Conservation (phyloP, 2,888 invertebrate species). For the Chrysina gloriosa region DNA sequence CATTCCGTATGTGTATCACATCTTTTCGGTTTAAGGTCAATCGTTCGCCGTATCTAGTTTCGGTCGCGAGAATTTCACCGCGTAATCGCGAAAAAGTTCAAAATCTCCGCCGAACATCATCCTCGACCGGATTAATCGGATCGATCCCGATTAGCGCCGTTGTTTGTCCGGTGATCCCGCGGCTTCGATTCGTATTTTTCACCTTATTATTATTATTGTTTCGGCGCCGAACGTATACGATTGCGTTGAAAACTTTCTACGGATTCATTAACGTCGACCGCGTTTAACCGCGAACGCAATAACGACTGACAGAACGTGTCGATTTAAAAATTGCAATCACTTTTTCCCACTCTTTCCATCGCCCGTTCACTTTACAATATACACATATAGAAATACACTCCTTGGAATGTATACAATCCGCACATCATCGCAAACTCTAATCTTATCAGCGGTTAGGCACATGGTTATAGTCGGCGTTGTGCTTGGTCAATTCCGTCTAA, state of each 20-base stretch:
- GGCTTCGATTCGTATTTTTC: not conserved
- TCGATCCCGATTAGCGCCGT: not conserved
- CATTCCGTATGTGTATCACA: slow-evolving; percentile 37
- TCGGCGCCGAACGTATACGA: too few species aligned
- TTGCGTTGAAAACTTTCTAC: not conserved
- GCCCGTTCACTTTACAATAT: not conserved
- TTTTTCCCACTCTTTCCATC: slow-evolving; percentile 38
- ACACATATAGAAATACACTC: not conserved
- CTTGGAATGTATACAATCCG: not conserved
- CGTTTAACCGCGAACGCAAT: slow-evolving; percentile 29
- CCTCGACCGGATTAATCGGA: not conserved
- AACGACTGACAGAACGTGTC: slow-evolving; percentile 36
- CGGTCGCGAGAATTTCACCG: not conserved
- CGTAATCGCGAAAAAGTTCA: not conserved
- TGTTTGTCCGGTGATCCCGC: not conserved
- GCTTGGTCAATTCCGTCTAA: slow-evolving; percentile 8
- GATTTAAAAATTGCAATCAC: slow-evolving; percentile 41
- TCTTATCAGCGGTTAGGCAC: slow-evolving; percentile 27
- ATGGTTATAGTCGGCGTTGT: not conserved
- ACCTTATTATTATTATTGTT: too few species aligned
- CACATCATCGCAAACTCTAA: slow-evolving; percentile 8
- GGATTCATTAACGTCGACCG: not conserved
- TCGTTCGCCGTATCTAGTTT: slow-evolving; percentile 14
- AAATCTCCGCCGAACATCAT: not conserved
- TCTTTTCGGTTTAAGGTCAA: slow-evolving; percentile 40